Conservation (phyloP, 2,797 vertebrate species). For the Moxostoma hubbsi region DNA sequence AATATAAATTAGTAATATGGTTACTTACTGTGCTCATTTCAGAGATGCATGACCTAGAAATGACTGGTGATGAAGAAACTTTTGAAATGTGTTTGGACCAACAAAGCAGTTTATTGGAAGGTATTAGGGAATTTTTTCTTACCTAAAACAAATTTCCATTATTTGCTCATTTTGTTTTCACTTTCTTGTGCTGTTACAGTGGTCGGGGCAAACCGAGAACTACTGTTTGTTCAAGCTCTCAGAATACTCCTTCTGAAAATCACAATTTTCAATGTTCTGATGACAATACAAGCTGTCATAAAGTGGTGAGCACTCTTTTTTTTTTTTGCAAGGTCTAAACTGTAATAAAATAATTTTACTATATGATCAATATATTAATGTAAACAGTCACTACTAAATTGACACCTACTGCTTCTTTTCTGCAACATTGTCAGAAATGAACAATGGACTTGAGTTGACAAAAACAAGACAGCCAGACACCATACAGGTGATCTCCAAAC, state of each 20-base stretch:
- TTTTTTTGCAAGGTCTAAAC: not conserved
- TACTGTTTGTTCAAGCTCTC: conserved; percentile 65
- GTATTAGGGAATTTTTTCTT: conserved; percentile 16
- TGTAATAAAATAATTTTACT: not conserved
- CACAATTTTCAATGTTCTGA: conserved; percentile 72
- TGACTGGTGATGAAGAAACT: conserved; percentile 16
- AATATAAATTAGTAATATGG: not conserved
- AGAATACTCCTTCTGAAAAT: conserved; percentile 76
- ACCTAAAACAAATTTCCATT: not conserved
- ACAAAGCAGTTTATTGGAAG: conserved; percentile 27
- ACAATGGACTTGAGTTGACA: not conserved
- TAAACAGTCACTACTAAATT: conserved; percentile 6
- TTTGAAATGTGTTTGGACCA: conserved; percentile 42
- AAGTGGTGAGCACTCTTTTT: conserved; percentile 72
- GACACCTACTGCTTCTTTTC: conserved; percentile 5
- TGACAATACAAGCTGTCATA: conserved; percentile 71
- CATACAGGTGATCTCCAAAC: not conserved
- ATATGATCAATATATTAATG: too few species aligned
- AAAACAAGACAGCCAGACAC: not conserved
- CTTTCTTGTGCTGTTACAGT: conserved; percentile 58
- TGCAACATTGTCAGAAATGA: not conserved
- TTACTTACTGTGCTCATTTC: not conserved
- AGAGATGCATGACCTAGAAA: conserved; percentile 17
- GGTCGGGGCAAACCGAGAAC: conserved; percentile 64
- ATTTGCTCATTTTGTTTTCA: not conserved